Evolutionary conservation across 2,797 vertebrate species (phyloP).

Genomic region (Pantherophis vulpinus): DNA sequence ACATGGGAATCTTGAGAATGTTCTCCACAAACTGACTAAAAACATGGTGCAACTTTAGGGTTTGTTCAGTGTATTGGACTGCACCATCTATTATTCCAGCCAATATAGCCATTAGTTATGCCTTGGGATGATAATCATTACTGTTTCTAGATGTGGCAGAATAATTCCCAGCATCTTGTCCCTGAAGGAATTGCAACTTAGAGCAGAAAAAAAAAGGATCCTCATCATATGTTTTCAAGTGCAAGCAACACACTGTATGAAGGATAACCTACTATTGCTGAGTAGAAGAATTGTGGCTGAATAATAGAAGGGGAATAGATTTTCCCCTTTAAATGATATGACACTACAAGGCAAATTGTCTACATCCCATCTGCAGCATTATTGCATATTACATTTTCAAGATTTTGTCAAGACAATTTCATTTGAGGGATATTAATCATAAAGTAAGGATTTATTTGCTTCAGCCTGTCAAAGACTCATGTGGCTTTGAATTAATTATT

Average conservation of each 20-base stretch:
- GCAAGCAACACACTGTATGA: background rate
- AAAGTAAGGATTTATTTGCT: conserved; percentile 19
- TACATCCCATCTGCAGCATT: conserved; percentile 20
- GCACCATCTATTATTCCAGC: background rate
- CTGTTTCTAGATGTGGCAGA: background rate
- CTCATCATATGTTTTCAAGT: background rate
- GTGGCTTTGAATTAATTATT: conserved; percentile 11
- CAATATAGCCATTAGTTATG: background rate
- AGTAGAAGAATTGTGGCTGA: background rate
- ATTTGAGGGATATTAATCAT: conserved; percentile 36
- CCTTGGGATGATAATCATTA: background rate
- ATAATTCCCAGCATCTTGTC: background rate
- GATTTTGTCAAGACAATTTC: conserved; percentile 26
- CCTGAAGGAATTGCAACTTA: background rate
- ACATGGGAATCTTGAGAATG: background rate
- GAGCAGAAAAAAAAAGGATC: background rate
- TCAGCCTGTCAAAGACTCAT: conserved; percentile 13
- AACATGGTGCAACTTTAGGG: background rate
- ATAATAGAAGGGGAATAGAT: background rate
- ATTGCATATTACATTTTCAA: conserved; percentile 20
- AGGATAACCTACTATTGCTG: background rate
- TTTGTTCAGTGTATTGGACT: background rate
- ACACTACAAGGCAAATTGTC: conserved; percentile 2
- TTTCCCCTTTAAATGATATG: background rate
- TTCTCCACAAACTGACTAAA: background rate